Evolutionary conservation across 2,888 invertebrate genomes (phyloP), one percentile per base, ranked within the genome.

Genomic region (Drosophila pseudotakahashii): DNA sequence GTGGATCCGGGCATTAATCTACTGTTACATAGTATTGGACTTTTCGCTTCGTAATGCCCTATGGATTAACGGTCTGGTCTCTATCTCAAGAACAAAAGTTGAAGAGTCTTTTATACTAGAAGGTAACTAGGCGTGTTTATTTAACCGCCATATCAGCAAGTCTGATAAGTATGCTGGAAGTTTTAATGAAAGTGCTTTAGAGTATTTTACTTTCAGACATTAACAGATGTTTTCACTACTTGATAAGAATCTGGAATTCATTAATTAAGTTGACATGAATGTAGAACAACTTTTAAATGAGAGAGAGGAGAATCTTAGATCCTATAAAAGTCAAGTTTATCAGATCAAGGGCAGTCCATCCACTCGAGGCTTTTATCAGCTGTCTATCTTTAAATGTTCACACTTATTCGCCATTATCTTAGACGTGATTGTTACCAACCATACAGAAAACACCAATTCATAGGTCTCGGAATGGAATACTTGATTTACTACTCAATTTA

Each of bases 401-500:
- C 39, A 39, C 45, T 11, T 64, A 41, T 26, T 53, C 9, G 61
- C 11, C 66, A 14, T n/a, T 64, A 66, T 64, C 66, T 47, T 0
- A 34, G 62, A 41, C 42, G n/a, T 11, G 41, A 34, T 42, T 63
- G 62, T 50, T 60, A 50, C 62, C 48, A 64, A 30, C 54, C 64
- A 39, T 44, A 7, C 13, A 30, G 14, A 39, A 52, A 32, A 39
- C 39, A 16, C 37, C 11, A 16, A 44, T 52, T 39, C 37, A 16
- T n/a, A n/a, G 63, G 41, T 19, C 58, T 60, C 34, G n/a, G n/a
- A 30, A 16, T 34, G 47, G 14, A 54, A 64, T 39, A 19, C 45
- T 32, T 66, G 66, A 66, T 66, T 66, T 66, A 66, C 54, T 16
- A 26, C 47, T 63, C 23, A 66, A 54, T 26, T 14, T 26, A 13